These are phyloP conservation scores for Theocolax elegans DNA, from an alignment of 1,140 invertebrate species.

Conservation along the genomic window DNA sequence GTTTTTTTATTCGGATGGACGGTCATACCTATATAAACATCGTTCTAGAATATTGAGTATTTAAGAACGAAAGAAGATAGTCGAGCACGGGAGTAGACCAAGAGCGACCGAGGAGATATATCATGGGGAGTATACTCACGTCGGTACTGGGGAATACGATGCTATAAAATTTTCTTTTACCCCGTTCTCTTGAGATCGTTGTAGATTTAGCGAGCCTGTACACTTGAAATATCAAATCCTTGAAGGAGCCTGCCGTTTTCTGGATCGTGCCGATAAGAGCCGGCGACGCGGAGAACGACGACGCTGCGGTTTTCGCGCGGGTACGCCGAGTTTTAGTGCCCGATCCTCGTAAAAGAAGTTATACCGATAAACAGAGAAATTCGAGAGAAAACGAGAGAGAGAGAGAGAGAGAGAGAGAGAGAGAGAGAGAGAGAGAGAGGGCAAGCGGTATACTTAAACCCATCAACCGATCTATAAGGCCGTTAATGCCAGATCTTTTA, in stretches of 20 bases:
- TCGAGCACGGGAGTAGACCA: background rate
- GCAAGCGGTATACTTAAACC: too few relatives aligned
- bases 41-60: background rate
- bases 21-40: background rate
- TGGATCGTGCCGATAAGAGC: constrained; percentile 37
- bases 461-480: constrained; percentile 35
- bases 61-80: background rate
- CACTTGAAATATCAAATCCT: constrained; percentile 40
- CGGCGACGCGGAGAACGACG: background rate
- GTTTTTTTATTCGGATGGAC: background rate
- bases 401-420: too few relatives aligned
- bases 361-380: constrained; percentile 38
- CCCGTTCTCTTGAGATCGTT: too few relatives aligned
- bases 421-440: too few relatives aligned
- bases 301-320: constrained; percentile 27
- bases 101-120: too few relatives aligned
- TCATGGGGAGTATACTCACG: too few relatives aligned
- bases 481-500: constrained; percentile 36
- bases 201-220: background rate
- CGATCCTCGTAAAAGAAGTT: constrained; percentile 35
- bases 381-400: too few relatives aligned
- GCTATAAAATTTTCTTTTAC: constrained; percentile 36
- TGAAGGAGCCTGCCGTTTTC: constrained; percentile 2
- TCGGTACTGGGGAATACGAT: constrained; percentile 17
- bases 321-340: constrained; percentile 22